Percentiles rank a stretch among this genome's conserved stretches.
Evolutionary conservation across 2,888 invertebrate species (phyloP).

Genomic region (Odontothrips loti): DNA sequence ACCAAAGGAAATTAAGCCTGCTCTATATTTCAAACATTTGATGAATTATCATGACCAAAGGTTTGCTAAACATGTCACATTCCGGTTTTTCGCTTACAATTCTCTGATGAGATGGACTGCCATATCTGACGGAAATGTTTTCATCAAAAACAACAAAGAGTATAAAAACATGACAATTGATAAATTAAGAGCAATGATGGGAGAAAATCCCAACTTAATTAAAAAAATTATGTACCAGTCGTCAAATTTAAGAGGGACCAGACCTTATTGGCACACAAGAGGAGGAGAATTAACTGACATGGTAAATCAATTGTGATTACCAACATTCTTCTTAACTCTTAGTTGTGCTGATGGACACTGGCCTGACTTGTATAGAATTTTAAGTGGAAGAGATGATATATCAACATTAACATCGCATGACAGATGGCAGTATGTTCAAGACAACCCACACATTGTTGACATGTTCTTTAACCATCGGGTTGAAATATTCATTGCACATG

Average conservation of each 20-base stretch:
- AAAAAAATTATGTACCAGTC: conserved; percentile 33
- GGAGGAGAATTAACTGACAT: conserved; percentile 34
- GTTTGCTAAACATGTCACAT: conserved; percentile 29
- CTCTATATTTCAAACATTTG: conserved; percentile 29
- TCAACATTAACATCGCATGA: not conserved
- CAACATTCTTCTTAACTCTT: conserved; percentile 36
- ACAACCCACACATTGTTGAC: not conserved
- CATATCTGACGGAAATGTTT: not conserved
- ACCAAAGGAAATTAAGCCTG: not conserved
- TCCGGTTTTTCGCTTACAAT: conserved; percentile 29
- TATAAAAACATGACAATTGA: not conserved
- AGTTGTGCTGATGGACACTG: conserved; percentile 36
- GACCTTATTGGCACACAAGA: conserved; percentile 33
- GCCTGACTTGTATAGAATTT: conserved; percentile 33
- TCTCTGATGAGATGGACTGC: not conserved
- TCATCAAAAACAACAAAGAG: not conserved
- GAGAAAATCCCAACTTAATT: conserved; percentile 28
- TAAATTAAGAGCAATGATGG: conserved; percentile 28
- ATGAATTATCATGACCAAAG: conserved; percentile 29
- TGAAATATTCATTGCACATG: not conserved
- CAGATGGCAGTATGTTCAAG: not conserved
- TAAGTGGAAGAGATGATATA: not conserved
- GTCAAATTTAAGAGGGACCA: conserved; percentile 34
- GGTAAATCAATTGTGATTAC: conserved; percentile 35
- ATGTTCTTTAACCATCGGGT: not conserved